A percentile compares a stretch with the other conserved stretches of the same genome.
Conservation (phyloP, 2,113 vertebrate genomes). For the Burhinus oedicnemus region DNA sequence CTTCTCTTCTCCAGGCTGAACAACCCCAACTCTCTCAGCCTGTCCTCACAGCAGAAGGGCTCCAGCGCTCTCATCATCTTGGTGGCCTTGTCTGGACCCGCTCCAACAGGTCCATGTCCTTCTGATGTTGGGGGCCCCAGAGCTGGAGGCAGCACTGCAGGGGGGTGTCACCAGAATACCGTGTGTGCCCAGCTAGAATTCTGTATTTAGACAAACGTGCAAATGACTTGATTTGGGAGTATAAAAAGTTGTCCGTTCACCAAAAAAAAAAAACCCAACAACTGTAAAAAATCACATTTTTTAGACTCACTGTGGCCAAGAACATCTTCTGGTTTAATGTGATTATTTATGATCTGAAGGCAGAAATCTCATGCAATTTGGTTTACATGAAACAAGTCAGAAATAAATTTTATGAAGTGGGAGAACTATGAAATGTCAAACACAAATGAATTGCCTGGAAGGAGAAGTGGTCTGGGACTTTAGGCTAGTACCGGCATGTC, state of each 20-base stretch:
- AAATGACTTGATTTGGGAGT: background rate
- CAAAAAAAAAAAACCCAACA: background rate
- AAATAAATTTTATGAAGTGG: constrained; percentile 9
- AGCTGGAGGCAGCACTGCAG: accelerated
- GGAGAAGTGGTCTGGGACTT: background rate
- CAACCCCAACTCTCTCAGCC: background rate
- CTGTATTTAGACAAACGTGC: background rate
- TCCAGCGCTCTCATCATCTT: accelerated
- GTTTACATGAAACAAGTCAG: constrained; percentile 14
- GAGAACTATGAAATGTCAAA: background rate
- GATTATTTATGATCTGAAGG: background rate
- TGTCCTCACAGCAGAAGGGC: accelerated
- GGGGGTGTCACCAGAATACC: background rate
- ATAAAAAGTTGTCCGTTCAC: background rate
- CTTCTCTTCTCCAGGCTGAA: background rate
- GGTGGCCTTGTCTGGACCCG: accelerated
- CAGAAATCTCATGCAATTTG: constrained; percentile 19
- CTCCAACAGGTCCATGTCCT: background rate
- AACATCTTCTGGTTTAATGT: background rate
- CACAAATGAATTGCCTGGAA: background rate
- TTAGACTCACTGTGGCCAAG: background rate
- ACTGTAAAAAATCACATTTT: background rate
- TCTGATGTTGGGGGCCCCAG: background rate
- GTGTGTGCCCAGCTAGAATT: accelerated
- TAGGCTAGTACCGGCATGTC: accelerated